Conservation (phyloP, 1,140 invertebrate genomes). For the Apis laboriosa region DNA sequence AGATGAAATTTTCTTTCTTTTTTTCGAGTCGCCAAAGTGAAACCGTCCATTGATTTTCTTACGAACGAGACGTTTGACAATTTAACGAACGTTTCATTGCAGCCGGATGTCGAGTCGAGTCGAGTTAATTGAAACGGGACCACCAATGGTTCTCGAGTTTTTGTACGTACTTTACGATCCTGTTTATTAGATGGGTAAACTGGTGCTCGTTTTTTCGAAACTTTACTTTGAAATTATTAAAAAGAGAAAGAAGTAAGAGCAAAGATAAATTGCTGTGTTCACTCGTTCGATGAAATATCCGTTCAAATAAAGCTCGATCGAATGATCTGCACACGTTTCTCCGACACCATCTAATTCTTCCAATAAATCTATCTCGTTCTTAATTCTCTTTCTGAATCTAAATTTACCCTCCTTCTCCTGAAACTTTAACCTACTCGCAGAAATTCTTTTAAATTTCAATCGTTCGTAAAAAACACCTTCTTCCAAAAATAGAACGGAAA, state of each 20-base stretch:
- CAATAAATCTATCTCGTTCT: background rate
- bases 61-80: background rate
- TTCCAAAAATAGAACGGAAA: background rate
- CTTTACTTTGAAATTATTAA: too few species aligned
- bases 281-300: background rate
- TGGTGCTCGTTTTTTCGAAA: too few species aligned
- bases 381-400: background rate
- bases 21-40: background rate
- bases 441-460: background rate
- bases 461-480: background rate
- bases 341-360: too few species aligned
- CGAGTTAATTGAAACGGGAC: background rate
- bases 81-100: slow-evolving; percentile 5
- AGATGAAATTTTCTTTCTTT: too few species aligned
- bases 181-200: background rate
- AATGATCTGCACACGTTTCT: too few species aligned
- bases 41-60: background rate
- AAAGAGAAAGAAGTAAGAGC: too few species aligned
- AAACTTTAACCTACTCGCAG: fast-evolving
- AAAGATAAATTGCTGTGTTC: too few species aligned
- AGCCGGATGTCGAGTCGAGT: background rate
- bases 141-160: background rate
- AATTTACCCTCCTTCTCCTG: background rate
- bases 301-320: background rate
- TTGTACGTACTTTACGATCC: background rate